These are phyloP conservation scores for Pteria penguin DNA, from an alignment of 2,888 invertebrate species.

Conservation along the genomic window DNA sequence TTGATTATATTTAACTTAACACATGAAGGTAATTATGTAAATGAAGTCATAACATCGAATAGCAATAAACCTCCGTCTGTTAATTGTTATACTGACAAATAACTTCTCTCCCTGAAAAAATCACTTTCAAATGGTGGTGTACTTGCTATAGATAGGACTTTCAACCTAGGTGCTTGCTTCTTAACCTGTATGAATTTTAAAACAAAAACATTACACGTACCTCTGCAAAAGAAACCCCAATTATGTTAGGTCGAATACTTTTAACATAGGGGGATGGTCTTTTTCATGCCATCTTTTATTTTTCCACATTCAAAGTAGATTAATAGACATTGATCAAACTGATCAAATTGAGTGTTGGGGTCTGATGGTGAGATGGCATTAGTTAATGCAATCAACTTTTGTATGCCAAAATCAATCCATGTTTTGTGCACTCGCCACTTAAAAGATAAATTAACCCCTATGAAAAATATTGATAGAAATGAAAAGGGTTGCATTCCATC, in stretches of 20 bases:
- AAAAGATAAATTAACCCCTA: background rate
- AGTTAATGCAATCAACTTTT: background rate
- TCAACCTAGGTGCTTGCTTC: conserved; percentile 4
- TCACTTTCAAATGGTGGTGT: background rate
- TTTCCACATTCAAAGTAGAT: background rate
- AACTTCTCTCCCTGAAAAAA: background rate
- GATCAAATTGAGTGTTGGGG: background rate
- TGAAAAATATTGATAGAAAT: background rate
- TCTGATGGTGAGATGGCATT: background rate
- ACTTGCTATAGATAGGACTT: conserved; percentile 8
- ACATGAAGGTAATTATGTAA: background rate
- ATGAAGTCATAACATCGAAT: background rate
- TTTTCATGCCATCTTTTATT: background rate
- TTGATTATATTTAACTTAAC: background rate
- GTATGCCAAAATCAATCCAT: background rate
- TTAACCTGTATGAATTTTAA: background rate
- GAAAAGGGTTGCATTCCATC: no score
- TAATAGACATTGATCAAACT: background rate
- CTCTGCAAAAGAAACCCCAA: background rate
- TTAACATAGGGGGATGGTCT: background rate
- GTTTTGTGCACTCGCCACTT: background rate
- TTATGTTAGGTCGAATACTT: conserved; percentile 10
- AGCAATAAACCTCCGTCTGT: background rate
- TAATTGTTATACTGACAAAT: background rate
- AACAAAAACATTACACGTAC: background rate